These are phyloP conservation scores for Azemiops feae DNA, from an alignment of 2,113 vertebrate species.

Conservation along the genomic window DNA sequence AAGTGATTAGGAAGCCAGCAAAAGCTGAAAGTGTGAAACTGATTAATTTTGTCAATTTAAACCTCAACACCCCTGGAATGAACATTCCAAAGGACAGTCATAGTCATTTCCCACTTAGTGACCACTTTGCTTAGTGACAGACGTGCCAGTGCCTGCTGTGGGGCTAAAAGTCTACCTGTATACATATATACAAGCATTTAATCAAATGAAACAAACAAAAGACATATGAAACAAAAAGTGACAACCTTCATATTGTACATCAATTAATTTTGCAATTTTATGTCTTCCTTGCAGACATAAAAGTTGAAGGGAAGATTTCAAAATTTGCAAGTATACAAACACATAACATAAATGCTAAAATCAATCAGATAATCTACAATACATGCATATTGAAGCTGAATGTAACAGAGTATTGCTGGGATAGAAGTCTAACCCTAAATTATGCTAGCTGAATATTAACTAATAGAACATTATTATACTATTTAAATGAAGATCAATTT, in stretches of 20 bases:
- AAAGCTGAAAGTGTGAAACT: background rate
- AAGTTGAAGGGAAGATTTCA: background rate
- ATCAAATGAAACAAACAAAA: background rate
- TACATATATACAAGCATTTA: background rate
- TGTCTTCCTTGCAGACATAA: background rate
- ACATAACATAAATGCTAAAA: background rate
- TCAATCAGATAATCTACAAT: background rate
- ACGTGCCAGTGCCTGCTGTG: background rate
- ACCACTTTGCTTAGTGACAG: background rate
- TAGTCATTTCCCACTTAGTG: background rate
- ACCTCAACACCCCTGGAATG: background rate
- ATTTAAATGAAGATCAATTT: background rate
- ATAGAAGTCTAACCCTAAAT: background rate
- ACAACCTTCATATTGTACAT: background rate
- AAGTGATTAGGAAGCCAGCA: background rate
- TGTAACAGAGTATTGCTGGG: no score
- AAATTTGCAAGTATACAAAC: background rate
- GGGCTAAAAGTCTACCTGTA: background rate
- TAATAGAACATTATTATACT: background rate
- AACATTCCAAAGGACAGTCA: background rate
- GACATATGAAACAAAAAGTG: background rate
- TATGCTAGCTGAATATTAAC: background rate
- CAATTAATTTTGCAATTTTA: background rate
- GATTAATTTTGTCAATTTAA: background rate
- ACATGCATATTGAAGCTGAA: background rate